phyloP scores from a whole-genome alignment of 2,113 vertebrate species.

The Sterrhoptilus dennistouni region DNA sequence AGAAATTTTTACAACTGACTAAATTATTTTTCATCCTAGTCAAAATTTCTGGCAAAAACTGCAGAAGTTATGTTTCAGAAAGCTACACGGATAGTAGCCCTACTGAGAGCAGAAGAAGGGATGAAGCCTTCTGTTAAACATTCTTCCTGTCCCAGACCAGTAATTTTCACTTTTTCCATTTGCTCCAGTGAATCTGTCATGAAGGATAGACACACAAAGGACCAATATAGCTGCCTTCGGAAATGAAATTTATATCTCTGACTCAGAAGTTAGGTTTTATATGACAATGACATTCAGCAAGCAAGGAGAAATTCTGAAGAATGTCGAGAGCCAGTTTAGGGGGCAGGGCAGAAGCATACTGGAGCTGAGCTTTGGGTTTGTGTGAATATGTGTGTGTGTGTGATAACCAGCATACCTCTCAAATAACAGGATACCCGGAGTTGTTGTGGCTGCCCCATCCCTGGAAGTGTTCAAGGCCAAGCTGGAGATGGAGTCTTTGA shows the following conservation, averaged over 20 bases:
- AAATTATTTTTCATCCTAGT: not conserved
- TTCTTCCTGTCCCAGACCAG: not conserved
- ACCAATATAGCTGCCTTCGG: not conserved
- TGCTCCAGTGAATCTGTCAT: not conserved
- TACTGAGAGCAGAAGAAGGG: not conserved
- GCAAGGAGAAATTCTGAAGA: not conserved
- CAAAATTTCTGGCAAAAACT: not conserved
- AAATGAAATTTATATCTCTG: not conserved
- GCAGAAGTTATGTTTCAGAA: not conserved
- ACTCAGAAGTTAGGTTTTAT: not conserved
- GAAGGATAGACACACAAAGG: not conserved
- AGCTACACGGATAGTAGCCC: not conserved
- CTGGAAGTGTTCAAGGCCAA: not conserved
- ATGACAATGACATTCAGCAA: not conserved
- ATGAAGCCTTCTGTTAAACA: not conserved
- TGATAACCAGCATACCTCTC: not conserved
- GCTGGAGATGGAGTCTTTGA: not conserved
- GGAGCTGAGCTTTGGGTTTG: not conserved
- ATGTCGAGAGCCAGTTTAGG: not conserved
- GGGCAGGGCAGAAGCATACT: not conserved
- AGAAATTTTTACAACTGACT: not conserved
- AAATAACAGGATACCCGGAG: not conserved
- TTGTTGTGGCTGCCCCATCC: not conserved
- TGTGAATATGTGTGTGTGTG: not conserved
- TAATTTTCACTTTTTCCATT: not conserved